Conservation (phyloP, 2,797 vertebrate genomes). For the Xenops minutus region DNA sequence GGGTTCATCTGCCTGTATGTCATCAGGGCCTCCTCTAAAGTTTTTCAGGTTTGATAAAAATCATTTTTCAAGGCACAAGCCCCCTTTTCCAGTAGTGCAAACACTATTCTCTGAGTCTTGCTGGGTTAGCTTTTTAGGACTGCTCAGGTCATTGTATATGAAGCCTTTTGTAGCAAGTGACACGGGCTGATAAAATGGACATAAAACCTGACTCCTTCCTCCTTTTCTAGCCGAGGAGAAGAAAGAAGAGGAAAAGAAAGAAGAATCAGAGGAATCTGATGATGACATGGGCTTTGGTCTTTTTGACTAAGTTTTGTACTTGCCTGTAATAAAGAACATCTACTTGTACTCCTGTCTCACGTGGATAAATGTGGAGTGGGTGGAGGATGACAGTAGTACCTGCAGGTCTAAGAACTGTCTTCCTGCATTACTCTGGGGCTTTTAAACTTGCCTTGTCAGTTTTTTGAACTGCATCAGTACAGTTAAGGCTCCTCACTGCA, state of each 20-base stretch:
- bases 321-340: constrained; percentile 63
- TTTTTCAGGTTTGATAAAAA: not conserved
- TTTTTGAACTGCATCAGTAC: fast-evolving
- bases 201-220: not conserved
- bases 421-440: not conserved
- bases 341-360: fast-evolving
- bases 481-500: fast-evolving
- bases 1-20: fast-evolving
- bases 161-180: fast-evolving
- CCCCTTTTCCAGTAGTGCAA: fast-evolving
- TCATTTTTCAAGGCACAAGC: not conserved
- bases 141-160: fast-evolving
- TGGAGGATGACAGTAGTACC: no score
- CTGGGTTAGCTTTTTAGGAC: no score
- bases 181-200: not conserved
- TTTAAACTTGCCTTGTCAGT: fast-evolving
- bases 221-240: constrained; percentile 87
- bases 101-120: fast-evolving
- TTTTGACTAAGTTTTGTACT: constrained; percentile 87
- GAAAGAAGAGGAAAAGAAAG: constrained; percentile 98
- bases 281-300: constrained; percentile 99
- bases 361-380: not conserved
- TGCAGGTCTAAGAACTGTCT: fast-evolving
- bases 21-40: no score
- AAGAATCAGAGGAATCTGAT: constrained; percentile 95